Evolutionary conservation across 1,140 invertebrate species (phyloP).

Genomic region (Drosophila mauritiana): DNA sequence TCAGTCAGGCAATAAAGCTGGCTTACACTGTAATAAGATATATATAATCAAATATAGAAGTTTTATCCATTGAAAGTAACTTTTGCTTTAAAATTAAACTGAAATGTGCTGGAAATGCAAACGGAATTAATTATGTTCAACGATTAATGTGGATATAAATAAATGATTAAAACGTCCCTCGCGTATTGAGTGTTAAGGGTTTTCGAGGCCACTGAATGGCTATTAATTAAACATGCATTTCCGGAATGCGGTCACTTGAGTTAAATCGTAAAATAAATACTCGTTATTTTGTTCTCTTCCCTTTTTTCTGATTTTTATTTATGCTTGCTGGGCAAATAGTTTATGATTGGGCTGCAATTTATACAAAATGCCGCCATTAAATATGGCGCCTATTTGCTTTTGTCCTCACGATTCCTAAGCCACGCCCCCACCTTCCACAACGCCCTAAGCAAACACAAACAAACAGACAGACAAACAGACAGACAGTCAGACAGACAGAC

Average conservation of each 20-base stretch:
- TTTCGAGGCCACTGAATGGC: neutral
- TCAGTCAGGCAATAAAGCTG: neutral
- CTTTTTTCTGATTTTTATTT: conserved; percentile 11
- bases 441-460: conserved; percentile 2
- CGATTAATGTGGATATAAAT: conserved; percentile 9
- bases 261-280: conserved; percentile 33
- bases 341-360: conserved; percentile 44
- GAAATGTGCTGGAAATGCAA: neutral
- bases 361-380: conserved; percentile 47
- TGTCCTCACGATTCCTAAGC: conserved; percentile 18
- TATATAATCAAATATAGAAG: too few species aligned
- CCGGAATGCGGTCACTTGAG: conserved; percentile 26
- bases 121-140: conserved; percentile 10
- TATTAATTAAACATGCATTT: conserved; percentile 37
- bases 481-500: neutral
- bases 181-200: conserved; percentile 6
- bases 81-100: neutral
- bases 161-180: conserved; percentile 1
- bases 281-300: neutral
- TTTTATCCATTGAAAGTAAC: too few species aligned
- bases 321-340: conserved; percentile 40
- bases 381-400: conserved; percentile 54
- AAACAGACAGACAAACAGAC: neutral
- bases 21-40: neutral
- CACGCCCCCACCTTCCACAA: conserved; percentile 1